A percentile compares a stretch with the other conserved stretches of the same genome.
These are phyloP conservation scores for Cryptus viduatorius DNA, from an alignment of 2,888 invertebrate species.

Conservation along the genomic window DNA sequence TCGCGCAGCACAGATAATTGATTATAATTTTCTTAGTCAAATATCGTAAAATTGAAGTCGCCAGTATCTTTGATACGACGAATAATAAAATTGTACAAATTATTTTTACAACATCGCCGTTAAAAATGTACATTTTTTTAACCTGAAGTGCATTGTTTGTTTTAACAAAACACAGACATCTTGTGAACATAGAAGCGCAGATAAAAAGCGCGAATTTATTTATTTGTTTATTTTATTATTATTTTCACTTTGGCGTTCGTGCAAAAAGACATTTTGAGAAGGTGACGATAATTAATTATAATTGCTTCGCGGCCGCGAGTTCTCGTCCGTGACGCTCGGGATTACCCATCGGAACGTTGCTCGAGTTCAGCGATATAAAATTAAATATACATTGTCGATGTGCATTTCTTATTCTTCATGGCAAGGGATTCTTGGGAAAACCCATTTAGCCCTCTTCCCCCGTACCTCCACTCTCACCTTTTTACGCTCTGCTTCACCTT, in stretches of 20 bases:
- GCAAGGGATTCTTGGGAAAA: background rate
- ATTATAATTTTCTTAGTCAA: background rate
- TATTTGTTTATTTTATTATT: no score
- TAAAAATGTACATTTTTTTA: no score
- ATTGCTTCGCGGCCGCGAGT: background rate
- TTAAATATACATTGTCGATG: background rate
- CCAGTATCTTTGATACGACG: no score
- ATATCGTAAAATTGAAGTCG: background rate
- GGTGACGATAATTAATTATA: background rate
- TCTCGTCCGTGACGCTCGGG: conserved; percentile 1
- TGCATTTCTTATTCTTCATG: background rate
- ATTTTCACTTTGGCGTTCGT: background rate
- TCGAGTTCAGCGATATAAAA: background rate
- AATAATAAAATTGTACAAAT: no score
- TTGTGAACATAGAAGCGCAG: background rate
- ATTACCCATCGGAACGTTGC: background rate
- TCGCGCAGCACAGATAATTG: background rate
- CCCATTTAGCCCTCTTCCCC: no score
- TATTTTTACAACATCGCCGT: no score
- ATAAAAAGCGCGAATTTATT: background rate
- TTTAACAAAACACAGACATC: background rate
- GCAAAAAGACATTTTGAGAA: background rate
- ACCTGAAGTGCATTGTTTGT: no score
- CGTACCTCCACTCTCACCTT: no score
- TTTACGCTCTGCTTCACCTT: no score